Conservation (phyloP, 2,797 vertebrate species). For the Scyliorhinus canicula region DNA sequence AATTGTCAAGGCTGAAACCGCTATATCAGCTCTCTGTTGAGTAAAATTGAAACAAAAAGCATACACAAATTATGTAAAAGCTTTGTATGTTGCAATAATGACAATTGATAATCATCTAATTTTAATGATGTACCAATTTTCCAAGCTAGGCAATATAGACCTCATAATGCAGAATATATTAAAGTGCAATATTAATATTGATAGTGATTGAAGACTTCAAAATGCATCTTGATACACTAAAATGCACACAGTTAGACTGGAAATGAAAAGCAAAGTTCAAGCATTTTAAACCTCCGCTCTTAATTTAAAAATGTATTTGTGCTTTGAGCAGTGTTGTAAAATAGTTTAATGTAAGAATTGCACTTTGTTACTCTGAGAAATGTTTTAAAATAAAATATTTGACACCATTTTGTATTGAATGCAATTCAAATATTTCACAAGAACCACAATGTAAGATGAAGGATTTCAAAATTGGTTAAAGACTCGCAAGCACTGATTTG, state of each 20-base stretch:
- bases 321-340: not conserved
- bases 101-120: not conserved
- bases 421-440: not conserved
- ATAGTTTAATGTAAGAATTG: not conserved
- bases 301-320: not conserved
- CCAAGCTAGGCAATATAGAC: not conserved
- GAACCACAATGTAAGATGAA: not conserved
- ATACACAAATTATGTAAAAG: not conserved
- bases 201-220: too few relatives aligned
- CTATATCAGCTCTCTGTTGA: slow-evolving; percentile 35
- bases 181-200: too few relatives aligned
- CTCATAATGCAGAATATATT: too few relatives aligned
- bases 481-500: not conserved
- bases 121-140: not conserved
- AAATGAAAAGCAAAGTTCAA: not conserved
- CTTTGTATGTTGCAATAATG: not conserved
- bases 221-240: not conserved
- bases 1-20: slow-evolving; percentile 37
- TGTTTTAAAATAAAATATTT: not conserved
- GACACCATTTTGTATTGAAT: not conserved
- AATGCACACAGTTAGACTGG: not conserved
- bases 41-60: not conserved
- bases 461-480: not conserved
- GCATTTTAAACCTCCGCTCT: not conserved
- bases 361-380: not conserved